Percentiles rank a stretch among this genome's conserved stretches.
phyloP scores from a whole-genome alignment of 1,140 invertebrate genomes.

The Euglossa dilemma region DNA sequence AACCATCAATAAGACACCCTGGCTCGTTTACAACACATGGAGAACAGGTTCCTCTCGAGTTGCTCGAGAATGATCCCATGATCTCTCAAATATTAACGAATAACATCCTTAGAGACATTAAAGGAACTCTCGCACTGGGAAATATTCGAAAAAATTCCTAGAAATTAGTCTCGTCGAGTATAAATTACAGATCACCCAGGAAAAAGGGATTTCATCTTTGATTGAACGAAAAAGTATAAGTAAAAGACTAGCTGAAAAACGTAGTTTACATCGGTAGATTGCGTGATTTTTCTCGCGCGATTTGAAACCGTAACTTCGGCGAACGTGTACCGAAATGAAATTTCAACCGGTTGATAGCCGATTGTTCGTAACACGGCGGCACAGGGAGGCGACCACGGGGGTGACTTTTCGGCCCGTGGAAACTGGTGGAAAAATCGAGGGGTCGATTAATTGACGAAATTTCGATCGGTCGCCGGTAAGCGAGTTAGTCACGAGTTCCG shows the following conservation, averaged over 20 bases:
- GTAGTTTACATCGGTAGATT: background rate
- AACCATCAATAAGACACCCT: too few species aligned
- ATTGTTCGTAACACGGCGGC: constrained; percentile 20
- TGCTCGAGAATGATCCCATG: too few species aligned
- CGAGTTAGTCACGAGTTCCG: constrained; percentile 45
- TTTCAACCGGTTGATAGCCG: constrained; percentile 42
- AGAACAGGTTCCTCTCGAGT: too few species aligned
- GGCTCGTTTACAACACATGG: too few species aligned
- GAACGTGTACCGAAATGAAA: constrained; percentile 27
- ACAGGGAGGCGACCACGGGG: background rate
- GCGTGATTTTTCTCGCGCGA: background rate
- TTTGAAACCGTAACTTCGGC: constrained; percentile 18
- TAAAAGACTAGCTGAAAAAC: background rate
- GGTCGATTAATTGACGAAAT: constrained; percentile 70
- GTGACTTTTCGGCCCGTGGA: constrained; percentile 11
- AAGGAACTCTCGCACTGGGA: too few species aligned
- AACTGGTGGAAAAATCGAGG: constrained; percentile 44
- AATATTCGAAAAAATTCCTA: too few species aligned
- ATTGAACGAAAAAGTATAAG: too few species aligned
- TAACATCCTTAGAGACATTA: too few species aligned
- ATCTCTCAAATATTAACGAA: too few species aligned
- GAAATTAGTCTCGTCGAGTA: too few species aligned
- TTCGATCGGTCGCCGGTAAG: constrained; percentile 54
- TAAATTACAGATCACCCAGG: too few species aligned
- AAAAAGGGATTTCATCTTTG: too few species aligned